phyloP scores from a whole-genome alignment of 2,113 vertebrate genomes.

The Anarhynchus alexandrinus region DNA sequence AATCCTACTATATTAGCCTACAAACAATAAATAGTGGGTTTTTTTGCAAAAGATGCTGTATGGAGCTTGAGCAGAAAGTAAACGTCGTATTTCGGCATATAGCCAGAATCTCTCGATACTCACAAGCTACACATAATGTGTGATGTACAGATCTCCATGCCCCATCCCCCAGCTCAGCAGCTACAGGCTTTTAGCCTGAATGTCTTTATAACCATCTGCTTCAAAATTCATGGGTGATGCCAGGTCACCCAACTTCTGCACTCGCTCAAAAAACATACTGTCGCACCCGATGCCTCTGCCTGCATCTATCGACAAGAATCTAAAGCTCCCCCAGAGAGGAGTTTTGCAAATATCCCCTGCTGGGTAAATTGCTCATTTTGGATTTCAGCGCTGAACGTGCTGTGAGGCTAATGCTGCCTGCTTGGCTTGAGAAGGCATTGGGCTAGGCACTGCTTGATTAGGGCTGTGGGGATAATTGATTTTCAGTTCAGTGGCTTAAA shows the following conservation, averaged over 20 bases:
- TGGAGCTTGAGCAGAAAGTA: slow-evolving; percentile 28
- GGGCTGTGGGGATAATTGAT: not conserved
- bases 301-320: slow-evolving; percentile 1
- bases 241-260: not conserved
- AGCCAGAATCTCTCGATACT: not conserved
- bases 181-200: not conserved
- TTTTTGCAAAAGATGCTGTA: not conserved
- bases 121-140: not conserved
- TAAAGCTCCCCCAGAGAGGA: not conserved
- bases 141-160: not conserved
- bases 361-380: not conserved
- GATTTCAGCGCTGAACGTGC: not conserved
- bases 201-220: not conserved
- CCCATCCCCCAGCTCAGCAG: not conserved
- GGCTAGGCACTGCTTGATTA: not conserved
- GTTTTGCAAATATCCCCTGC: slow-evolving; percentile 2
- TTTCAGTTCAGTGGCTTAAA: slow-evolving; percentile 24
- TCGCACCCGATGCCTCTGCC: not conserved
- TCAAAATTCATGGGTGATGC: not conserved
- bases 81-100: not conserved
- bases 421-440: not conserved
- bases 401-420: not conserved
- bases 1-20: not conserved
- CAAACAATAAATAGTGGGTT: slow-evolving; percentile 8
- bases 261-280: not conserved